Evolutionary conservation across 2,888 invertebrate species (phyloP).

Genomic region (Agrotis clavis): DNA sequence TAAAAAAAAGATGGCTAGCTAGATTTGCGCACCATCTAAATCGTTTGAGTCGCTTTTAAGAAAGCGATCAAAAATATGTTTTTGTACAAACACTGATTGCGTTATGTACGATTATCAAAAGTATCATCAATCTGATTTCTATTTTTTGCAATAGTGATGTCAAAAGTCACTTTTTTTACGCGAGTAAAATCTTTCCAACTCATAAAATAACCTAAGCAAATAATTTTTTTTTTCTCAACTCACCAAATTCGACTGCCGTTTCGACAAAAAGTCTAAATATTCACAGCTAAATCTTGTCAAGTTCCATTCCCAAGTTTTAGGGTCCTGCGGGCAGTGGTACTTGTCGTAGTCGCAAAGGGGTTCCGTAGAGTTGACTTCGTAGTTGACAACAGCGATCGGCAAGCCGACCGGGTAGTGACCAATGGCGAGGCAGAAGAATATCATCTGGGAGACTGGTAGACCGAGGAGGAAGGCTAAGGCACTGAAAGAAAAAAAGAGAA

Average conservation of each 20-base stretch:
- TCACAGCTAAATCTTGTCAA: constrained; percentile 94
- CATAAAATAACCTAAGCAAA: neutral
- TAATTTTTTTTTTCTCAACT: constrained; percentile 72
- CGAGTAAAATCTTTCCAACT: too few relatives aligned
- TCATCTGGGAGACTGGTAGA: constrained; percentile 96
- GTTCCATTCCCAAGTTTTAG: constrained; percentile 87
- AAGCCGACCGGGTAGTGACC: constrained; percentile 96
- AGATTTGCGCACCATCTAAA: too few relatives aligned
- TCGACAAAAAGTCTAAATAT: constrained; percentile 93
- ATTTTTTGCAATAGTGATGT: too few relatives aligned
- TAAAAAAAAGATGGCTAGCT: too few relatives aligned
- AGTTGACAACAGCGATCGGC: constrained; percentile 95
- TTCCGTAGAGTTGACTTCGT: constrained; percentile 92
- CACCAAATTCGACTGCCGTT: constrained; percentile 93
- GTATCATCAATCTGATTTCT: too few relatives aligned
- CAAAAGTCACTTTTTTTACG: too few relatives aligned
- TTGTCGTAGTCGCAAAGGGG: constrained; percentile 87
- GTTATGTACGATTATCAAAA: too few relatives aligned
- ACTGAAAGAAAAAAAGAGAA: constrained; percentile 79
- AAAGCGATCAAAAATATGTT: too few relatives aligned
- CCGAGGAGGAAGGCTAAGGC: constrained; percentile 96
- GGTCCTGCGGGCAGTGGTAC: constrained; percentile 89
- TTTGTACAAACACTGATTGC: too few relatives aligned
- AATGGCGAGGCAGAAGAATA: constrained; percentile 96
- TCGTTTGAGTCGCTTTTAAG: too few relatives aligned